Evolutionary conservation across 2,113 vertebrate species (phyloP).

Genomic region (Suricata suricatta): DNA sequence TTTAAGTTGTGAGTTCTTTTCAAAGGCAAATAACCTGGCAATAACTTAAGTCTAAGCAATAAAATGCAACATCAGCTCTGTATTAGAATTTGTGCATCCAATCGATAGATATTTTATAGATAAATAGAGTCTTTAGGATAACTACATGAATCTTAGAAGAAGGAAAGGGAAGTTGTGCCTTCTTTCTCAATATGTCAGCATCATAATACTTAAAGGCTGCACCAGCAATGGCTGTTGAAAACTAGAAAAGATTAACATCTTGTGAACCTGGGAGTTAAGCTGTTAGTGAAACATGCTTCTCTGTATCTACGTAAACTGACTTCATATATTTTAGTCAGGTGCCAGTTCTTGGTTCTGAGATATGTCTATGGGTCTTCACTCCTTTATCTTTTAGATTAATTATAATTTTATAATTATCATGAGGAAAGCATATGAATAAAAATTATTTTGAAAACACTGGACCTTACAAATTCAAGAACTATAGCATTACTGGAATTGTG

Average conservation of each 20-base stretch:
- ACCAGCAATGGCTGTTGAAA: background rate
- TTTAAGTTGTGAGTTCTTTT: background rate
- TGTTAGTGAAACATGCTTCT: background rate
- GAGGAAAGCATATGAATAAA: background rate
- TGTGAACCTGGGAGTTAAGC: background rate
- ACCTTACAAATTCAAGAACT: background rate
- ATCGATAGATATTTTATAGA: background rate
- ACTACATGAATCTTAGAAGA: background rate
- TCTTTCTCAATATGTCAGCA: background rate
- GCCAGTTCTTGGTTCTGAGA: background rate
- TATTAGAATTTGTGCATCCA: background rate
- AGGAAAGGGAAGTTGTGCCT: background rate
- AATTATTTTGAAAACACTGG: background rate
- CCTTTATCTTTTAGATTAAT: background rate
- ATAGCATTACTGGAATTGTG: background rate
- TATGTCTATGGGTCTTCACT: background rate
- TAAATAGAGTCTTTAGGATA: background rate
- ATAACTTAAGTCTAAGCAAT: slow-evolving; percentile 1
- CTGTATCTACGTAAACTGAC: background rate
- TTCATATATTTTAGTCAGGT: background rate
- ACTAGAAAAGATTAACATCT: background rate
- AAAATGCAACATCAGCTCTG: background rate
- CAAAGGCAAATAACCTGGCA: background rate
- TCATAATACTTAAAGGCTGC: background rate
- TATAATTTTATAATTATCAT: slow-evolving; percentile 7